phyloP scores from a whole-genome alignment of 2,113 vertebrate genomes.

The Egretta garzetta region DNA sequence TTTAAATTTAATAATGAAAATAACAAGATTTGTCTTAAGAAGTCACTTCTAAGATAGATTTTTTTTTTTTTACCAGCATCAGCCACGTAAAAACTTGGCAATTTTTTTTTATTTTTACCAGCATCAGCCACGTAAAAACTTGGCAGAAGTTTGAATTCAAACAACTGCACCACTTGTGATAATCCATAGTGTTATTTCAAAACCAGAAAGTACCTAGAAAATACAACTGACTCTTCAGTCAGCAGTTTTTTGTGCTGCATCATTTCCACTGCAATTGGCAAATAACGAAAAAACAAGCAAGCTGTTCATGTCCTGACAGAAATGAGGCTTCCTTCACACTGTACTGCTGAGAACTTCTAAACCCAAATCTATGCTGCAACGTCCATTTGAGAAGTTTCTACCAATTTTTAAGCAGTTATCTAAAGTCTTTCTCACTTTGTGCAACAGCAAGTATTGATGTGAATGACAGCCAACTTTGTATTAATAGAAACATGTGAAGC shows the following conservation, averaged over 20 bases:
- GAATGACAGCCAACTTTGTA: background rate
- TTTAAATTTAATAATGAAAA: background rate
- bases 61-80: background rate
- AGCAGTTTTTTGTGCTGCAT: slow-evolving; percentile 47
- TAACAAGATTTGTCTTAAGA: background rate
- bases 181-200: background rate
- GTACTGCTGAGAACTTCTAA: background rate
- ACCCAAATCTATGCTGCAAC: background rate
- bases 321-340: background rate
- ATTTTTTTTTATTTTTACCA: background rate
- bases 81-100: background rate
- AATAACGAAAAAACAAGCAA: background rate
- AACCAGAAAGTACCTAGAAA: slow-evolving; percentile 48
- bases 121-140: background rate
- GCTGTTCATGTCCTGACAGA: background rate
- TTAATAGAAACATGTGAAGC: slow-evolving; percentile 25
- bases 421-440: background rate
- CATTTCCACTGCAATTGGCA: slow-evolving; percentile 40
- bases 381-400: background rate
- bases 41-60: background rate
- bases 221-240: slow-evolving; percentile 20
- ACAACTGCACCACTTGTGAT: background rate
- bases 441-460: background rate
- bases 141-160: background rate
- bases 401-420: background rate